Evolutionary conservation across 2,888 invertebrate genomes (phyloP).

Genomic region (Macrophya alboannulata): DNA sequence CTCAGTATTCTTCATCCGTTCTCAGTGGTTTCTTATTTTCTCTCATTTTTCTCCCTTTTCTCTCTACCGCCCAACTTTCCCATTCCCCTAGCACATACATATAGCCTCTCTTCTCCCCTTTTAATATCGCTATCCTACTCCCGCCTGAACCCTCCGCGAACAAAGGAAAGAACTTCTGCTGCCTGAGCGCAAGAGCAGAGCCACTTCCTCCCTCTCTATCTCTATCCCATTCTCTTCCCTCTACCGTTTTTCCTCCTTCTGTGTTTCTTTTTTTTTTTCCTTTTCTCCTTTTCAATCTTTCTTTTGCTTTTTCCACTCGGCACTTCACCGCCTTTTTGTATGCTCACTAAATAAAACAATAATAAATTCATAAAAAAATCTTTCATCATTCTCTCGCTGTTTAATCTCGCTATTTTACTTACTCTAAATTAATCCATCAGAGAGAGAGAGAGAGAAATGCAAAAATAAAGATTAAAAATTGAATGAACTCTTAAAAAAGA

Average conservation of each 20-base stretch:
- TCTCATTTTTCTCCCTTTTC: slow-evolving; percentile 11
- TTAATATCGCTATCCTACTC: slow-evolving; percentile 19
- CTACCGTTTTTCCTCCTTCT: background rate
- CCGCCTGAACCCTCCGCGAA: slow-evolving; percentile 35
- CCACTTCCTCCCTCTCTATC: slow-evolving; percentile 34
- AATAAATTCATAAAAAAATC: slow-evolving; percentile 5
- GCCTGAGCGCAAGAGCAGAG: slow-evolving; percentile 37
- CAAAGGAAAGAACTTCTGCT: slow-evolving; percentile 59
- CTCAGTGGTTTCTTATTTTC: slow-evolving; percentile 1
- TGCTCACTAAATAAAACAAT: background rate
- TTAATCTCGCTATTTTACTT: background rate
- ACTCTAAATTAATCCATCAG: background rate
- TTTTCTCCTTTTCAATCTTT: background rate
- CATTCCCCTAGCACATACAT: background rate
- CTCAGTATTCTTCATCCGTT: background rate
- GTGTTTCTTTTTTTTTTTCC: background rate
- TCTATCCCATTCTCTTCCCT: slow-evolving; percentile 38
- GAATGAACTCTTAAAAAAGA: no score
- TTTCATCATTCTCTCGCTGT: background rate
- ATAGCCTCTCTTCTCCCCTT: slow-evolving; percentile 30
- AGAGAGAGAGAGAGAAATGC: background rate
- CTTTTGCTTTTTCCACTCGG: slow-evolving; percentile 5
- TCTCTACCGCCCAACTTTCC: background rate
- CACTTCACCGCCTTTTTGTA: slow-evolving; percentile 5
- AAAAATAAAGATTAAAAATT: background rate